A percentile compares a stretch with the other conserved stretches of the same genome.
Conservation (phyloP, 2,113 vertebrate genomes). For the Bufo bufo region DNA sequence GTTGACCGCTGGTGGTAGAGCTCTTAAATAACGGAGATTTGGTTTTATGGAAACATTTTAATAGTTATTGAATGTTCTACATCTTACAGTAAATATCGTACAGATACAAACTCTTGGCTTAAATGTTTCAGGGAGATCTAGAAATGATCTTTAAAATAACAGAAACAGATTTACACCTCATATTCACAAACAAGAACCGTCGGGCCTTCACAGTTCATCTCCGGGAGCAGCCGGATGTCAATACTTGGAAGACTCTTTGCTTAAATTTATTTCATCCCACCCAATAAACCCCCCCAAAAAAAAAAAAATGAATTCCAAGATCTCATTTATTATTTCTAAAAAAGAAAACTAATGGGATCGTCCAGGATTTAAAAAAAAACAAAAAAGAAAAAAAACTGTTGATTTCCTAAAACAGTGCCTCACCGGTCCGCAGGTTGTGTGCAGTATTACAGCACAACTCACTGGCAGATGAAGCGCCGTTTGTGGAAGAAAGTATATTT, state of each 20-base stretch:
- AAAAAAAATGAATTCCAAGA: constrained; percentile 66
- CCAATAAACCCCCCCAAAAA: constrained; percentile 71
- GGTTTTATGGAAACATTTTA: constrained; percentile 83
- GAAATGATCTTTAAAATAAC: constrained; percentile 86
- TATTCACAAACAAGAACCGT: constrained; percentile 83
- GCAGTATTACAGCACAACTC: neutral
- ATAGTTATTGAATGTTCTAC: constrained; percentile 99
- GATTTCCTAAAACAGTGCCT: neutral
- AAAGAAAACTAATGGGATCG: neutral
- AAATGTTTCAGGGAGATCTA: constrained; percentile 94
- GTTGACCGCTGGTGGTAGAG: no score
- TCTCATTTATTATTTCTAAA: neutral
- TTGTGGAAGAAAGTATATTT: no score
- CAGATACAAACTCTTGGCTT: constrained; percentile 99
- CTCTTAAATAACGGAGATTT: neutral
- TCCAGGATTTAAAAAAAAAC: neutral
- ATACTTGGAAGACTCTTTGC: constrained; percentile 85
- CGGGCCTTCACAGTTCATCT: constrained; percentile 76
- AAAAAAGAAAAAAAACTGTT: neutral
- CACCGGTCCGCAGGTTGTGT: neutral
- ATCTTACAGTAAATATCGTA: constrained; percentile 98
- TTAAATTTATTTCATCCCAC: constrained; percentile 31
- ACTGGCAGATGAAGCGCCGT: no score
- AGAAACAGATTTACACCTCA: constrained; percentile 89
- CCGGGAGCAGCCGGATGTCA: constrained; percentile 69